A percentile compares a stretch with the other conserved stretches of the same genome.
These are phyloP conservation scores for Ochropleura plecta DNA, from an alignment of 2,888 invertebrate genomes.

Conservation along the genomic window DNA sequence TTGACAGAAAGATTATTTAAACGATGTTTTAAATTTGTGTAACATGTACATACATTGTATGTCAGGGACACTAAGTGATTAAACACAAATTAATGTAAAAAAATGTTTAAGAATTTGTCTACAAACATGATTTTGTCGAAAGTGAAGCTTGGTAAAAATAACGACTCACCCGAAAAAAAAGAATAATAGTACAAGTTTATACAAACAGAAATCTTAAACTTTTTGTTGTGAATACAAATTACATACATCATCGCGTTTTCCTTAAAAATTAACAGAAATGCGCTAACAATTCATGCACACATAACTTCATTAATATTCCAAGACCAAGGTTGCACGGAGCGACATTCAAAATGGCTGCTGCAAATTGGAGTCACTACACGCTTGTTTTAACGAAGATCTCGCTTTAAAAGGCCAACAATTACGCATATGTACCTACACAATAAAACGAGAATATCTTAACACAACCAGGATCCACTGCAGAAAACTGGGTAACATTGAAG, in stretches of 20 bases:
- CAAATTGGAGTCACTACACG: slow-evolving; percentile 62
- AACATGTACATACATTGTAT: too few species aligned
- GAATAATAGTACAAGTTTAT: too few species aligned
- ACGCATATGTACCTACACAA: slow-evolving; percentile 68
- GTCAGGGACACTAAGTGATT: neutral
- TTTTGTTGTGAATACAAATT: neutral
- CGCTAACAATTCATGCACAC: slow-evolving; percentile 44
- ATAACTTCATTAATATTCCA: slow-evolving; percentile 67
- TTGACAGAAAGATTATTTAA: neutral
- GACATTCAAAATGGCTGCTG: slow-evolving; percentile 76
- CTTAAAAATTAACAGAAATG: slow-evolving; percentile 56
- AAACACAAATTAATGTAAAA: neutral
- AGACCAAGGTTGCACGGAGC: slow-evolving; percentile 68
- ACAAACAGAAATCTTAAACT: too few species aligned
- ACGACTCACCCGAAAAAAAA: too few species aligned
- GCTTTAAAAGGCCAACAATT: slow-evolving; percentile 78
- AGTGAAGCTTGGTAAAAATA: neutral
- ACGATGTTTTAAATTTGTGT: neutral
- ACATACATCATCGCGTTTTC: slow-evolving; percentile 14
- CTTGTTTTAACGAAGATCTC: slow-evolving; percentile 73
- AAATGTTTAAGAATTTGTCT: neutral
- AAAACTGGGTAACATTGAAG: slow-evolving; percentile 88
- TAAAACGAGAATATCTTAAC: slow-evolving; percentile 75
- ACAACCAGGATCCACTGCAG: slow-evolving; percentile 77
- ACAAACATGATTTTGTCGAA: neutral